Base-by-base conservation (phyloP, 2,888 invertebrate genomes). In the Mythimna loreyi region DNA sequence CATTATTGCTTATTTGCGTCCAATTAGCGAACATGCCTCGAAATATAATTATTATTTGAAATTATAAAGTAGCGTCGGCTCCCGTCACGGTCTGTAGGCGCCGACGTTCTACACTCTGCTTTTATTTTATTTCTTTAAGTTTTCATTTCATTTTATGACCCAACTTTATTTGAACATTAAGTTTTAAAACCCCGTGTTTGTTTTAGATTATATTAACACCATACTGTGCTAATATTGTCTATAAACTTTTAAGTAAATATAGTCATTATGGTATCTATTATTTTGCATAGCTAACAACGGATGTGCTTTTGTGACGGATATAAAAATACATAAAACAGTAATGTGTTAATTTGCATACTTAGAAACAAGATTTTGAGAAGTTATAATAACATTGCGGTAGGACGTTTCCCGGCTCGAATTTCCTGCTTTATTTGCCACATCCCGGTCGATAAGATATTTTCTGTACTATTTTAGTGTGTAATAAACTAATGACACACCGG, bases 1-100 rank as follows among this genome's bases (percentile, higher is more conserved):
- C n/a, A n/a, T n/a, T n/a, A n/a, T n/a, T n/a, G n/a, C n/a, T n/a
- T n/a, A n/a, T n/a, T n/a, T n/a, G n/a, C 81, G 85, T 83, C 87
- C 93, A 94, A 94, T 94, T 93, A 93, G 91, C 85, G 89, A 83
- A 86, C 90, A 86, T 87, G 89, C 87, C 87, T 89, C 87, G 83
- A 91, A 91, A 90, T 92, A 92, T 92, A 92, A 92, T 93, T 89
- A 92, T 91, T 92, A 89, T 92, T 91, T 92, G 89, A 92, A 92
- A 92, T 92, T 92, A 92, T 91, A 91, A 92, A 90, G 90, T 67
- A 90, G 89, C 87, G 88, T 87, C 88, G 88, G 87, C 88, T 85
- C 85, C 92, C 92, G 95, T 94, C 93, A 93, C 93, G 94, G 90
- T 94, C 85, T 84, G 87, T 86, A 89, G 91, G 83, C 92, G 86